Conservation (phyloP, 2,113 vertebrate species). For the Gnathonemus echidnorhynchus region DNA sequence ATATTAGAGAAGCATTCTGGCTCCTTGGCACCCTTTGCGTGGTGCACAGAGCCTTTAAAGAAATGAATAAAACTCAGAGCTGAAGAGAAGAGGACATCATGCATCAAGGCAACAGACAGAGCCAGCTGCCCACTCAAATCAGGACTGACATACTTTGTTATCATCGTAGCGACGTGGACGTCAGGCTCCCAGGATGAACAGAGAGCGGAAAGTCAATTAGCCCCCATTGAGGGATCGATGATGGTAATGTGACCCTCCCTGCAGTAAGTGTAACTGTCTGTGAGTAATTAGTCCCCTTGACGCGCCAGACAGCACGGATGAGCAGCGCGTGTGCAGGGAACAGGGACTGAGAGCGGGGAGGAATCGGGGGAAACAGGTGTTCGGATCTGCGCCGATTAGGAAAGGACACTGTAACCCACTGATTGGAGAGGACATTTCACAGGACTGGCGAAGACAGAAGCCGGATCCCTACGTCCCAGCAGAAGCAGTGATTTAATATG, state of each 20-base stretch:
- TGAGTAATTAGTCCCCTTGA: constrained; percentile 51
- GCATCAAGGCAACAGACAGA: constrained; percentile 55
- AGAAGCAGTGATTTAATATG: not conserved
- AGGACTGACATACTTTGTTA: constrained; percentile 60
- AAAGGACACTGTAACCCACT: not conserved
- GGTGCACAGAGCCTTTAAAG: constrained; percentile 25
- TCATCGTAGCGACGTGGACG: constrained; percentile 37
- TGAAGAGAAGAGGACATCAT: constrained; percentile 30
- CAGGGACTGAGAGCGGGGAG: constrained; percentile 4
- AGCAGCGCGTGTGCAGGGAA: constrained; percentile 19
- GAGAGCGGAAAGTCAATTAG: constrained; percentile 63
- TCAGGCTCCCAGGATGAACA: constrained; percentile 46
- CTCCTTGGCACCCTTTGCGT: constrained; percentile 34
- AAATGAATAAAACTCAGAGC: constrained; percentile 12
- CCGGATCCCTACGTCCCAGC: not conserved
- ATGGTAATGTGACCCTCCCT: constrained; percentile 57
- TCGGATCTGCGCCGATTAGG: not conserved
- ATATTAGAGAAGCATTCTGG: constrained; percentile 47
- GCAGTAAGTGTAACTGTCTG: constrained; percentile 27
- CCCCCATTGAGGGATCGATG: constrained; percentile 57
- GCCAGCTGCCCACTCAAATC: constrained; percentile 37
- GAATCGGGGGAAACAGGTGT: not conserved
- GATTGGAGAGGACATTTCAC: not conserved
- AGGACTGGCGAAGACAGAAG: not conserved
- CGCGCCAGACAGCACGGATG: constrained; percentile 36